Evolutionary conservation across 2,113 vertebrate genomes (phyloP).

Genomic region (Fregata magnificens): DNA sequence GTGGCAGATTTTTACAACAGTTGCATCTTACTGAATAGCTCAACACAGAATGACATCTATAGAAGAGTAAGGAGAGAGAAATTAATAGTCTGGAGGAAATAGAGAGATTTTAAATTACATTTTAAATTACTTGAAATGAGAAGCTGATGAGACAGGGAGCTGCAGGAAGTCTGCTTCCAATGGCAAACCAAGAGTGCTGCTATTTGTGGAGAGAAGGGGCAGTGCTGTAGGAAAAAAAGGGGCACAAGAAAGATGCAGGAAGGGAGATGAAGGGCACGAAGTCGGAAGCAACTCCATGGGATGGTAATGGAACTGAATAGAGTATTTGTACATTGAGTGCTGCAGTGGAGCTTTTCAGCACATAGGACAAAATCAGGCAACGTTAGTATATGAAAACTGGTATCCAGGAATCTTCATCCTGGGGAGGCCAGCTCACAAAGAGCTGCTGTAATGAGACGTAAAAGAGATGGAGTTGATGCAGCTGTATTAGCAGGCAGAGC

Average conservation of each 20-base stretch:
- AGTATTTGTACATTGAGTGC: not conserved
- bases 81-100: slow-evolving; percentile 66
- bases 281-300: slow-evolving; percentile 40
- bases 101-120: slow-evolving; percentile 64
- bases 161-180: slow-evolving; percentile 58
- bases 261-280: slow-evolving; percentile 39
- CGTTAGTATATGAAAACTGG: not conserved
- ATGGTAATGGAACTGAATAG: slow-evolving; percentile 14
- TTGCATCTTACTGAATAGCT: not conserved
- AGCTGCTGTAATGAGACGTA: slow-evolving; percentile 10
- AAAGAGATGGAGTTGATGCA: not conserved
- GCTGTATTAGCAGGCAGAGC: not conserved
- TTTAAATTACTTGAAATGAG: slow-evolving; percentile 68
- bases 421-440: not conserved
- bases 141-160: slow-evolving; percentile 64
- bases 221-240: slow-evolving; percentile 38
- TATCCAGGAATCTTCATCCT: not conserved
- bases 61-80: slow-evolving; percentile 49
- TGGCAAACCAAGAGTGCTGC: slow-evolving; percentile 64
- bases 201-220: slow-evolving; percentile 64
- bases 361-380: not conserved
- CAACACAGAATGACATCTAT: slow-evolving; percentile 36
- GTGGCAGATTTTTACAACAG: slow-evolving; percentile 30
- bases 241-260: slow-evolving; percentile 38
- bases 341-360: slow-evolving; percentile 1